These are phyloP conservation scores for Aphyosemion australe DNA, from an alignment of 2,113 vertebrate species.

Conservation along the genomic window DNA sequence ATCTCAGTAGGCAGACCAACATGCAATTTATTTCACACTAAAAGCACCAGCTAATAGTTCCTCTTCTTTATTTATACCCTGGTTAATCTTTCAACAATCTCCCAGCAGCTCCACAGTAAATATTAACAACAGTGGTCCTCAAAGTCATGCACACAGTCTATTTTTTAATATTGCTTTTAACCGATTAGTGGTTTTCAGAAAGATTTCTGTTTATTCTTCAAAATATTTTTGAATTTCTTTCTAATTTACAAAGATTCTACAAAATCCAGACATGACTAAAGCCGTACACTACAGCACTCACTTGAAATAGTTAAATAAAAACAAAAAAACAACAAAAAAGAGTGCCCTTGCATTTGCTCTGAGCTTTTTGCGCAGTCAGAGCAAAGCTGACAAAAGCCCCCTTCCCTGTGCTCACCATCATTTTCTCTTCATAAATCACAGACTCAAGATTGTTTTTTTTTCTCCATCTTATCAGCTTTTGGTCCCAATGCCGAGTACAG, in stretches of 20 bases:
- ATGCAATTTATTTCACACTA: not conserved
- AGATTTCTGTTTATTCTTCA: not conserved
- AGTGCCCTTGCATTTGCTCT: not conserved
- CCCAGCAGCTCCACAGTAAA: not conserved
- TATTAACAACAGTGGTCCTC: not conserved
- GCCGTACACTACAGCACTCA: not conserved
- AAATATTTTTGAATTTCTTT: not conserved
- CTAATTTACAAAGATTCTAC: not conserved
- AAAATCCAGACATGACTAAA: not conserved
- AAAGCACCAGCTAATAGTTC: not conserved
- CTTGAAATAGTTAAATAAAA: not conserved
- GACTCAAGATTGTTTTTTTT: not conserved
- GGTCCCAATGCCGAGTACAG: slow-evolving; percentile 5
- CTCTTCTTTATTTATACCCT: not conserved
- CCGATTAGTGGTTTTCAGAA: not conserved
- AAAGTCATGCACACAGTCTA: not conserved
- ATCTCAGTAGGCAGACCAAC: no score
- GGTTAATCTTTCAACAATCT: not conserved
- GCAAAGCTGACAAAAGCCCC: slow-evolving; percentile 12
- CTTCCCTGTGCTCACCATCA: not conserved
- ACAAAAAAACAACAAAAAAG: not conserved
- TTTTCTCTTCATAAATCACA: slow-evolving; percentile 2
- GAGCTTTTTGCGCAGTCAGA: slow-evolving; percentile 17
- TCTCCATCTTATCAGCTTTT: not conserved
- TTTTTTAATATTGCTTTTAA: not conserved